phyloP scores from a whole-genome alignment of 2,113 vertebrate genomes.

The Lonchura striata region DNA sequence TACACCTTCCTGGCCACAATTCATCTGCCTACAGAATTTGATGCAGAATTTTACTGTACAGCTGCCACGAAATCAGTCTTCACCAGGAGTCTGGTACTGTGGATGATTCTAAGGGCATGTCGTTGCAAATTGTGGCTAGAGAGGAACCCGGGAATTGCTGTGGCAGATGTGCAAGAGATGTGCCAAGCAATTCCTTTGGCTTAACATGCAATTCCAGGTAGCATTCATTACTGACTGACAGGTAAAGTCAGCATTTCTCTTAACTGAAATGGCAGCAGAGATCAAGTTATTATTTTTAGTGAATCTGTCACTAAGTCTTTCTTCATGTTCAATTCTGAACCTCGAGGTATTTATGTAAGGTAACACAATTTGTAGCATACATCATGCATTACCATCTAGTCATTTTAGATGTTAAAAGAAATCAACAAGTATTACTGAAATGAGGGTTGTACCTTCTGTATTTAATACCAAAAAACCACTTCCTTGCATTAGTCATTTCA shows the following conservation, averaged over 20 bases:
- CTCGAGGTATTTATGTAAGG: background rate
- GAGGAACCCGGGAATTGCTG: background rate
- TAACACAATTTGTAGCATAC: background rate
- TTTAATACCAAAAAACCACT: slow-evolving; percentile 65
- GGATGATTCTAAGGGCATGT: background rate
- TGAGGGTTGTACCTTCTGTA: slow-evolving; percentile 65
- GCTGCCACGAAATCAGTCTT: background rate
- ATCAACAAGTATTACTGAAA: slow-evolving; percentile 57
- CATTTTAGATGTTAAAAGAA: slow-evolving; percentile 40
- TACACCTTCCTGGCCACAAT: background rate
- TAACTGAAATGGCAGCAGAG: background rate
- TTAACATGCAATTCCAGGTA: background rate
- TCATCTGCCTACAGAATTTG: background rate
- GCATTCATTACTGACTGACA: background rate
- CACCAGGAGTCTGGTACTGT: background rate
- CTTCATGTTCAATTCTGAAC: background rate
- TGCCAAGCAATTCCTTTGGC: background rate
- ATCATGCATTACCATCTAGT: slow-evolving; percentile 8
- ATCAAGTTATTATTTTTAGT: slow-evolving; percentile 6
- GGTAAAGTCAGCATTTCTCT: background rate
- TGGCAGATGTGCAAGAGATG: background rate
- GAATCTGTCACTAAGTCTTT: background rate
- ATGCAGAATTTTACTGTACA: background rate
- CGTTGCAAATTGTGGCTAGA: background rate
- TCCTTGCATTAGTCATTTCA: slow-evolving; percentile 63